phyloP scores from a whole-genome alignment of 2,113 vertebrate genomes.

The Phoenicopterus ruber region DNA sequence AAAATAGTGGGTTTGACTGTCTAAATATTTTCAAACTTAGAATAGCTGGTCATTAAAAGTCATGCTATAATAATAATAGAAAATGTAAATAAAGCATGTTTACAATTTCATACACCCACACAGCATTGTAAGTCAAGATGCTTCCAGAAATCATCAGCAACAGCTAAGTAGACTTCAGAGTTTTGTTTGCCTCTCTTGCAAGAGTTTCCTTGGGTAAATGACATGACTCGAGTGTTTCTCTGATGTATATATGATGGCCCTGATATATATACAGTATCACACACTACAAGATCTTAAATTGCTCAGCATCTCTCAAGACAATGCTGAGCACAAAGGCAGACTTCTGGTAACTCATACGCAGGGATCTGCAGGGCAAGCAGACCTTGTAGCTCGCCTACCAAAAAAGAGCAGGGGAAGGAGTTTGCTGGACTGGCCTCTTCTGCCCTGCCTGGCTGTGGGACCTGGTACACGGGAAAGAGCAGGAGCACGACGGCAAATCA shows the following conservation, averaged over 20 bases:
- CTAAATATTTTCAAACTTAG: conserved; percentile 26
- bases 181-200: neutral
- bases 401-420: neutral
- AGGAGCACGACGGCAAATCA: neutral
- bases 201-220: neutral
- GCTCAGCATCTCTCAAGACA: neutral
- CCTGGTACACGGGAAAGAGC: neutral
- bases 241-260: neutral
- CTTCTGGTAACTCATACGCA: neutral
- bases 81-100: conserved; percentile 38
- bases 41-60: neutral
- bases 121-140: neutral
- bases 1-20: neutral
- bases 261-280: neutral
- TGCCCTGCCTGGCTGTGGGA: neutral
- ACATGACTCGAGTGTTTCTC: neutral
- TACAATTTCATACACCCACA: conserved; percentile 1
- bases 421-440: neutral
- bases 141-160: neutral
- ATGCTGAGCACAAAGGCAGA: neutral
- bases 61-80: conserved; percentile 6
- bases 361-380: neutral
- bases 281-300: neutral
- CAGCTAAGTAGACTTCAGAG: neutral
- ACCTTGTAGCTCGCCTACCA: neutral